Base-by-base conservation (phyloP, 2,888 invertebrate species). In the Parnassius mnemosyne region DNA sequence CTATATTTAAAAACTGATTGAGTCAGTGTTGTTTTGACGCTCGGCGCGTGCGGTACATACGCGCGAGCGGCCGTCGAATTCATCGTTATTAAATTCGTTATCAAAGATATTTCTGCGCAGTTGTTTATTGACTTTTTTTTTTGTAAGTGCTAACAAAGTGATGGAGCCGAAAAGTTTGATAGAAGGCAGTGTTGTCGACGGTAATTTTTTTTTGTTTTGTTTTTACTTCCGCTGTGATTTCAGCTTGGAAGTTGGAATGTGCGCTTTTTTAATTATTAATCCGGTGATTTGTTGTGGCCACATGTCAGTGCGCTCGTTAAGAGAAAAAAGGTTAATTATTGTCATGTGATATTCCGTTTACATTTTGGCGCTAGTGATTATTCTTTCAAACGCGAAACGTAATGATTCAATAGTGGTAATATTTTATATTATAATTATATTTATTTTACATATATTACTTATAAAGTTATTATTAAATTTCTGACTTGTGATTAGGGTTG, bases 21-120 rank as follows among this genome's bases (percentile, higher is more conserved):
- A 64, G 53, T 69, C 83, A 87, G 87, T 89, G 67, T 66, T 63
- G 74, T 67, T 69, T 59, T 59, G 68, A 71, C 79, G 76, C 74
- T 77, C 80, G 75, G 64, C 71, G 77, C 72, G 83, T 57, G 59
- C 65, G 69, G 72, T 73, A 83, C 53, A 46, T 46, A 42, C 16
- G 84, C 72, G 78, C 75, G 68, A 60, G 66, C 67, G 54, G 16
- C 51, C 53, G 34, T 2, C 25, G 20, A 57, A 57, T 59, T n/a
- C 3, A 25, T 25, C 16, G 44, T 58, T 10, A 13, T 44, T 11
- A 16, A 16, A 20, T 55, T 44, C 43, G 42, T 3, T 47, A 11
- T 13, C 13, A 47, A 7, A 11, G 13, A 11, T 44, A 47, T 55
- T 60, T 68, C 61, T 68, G 60, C 62, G 53, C 63, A 55, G 51